Conservation (phyloP, 2,113 vertebrate genomes). For the Alces alces region DNA sequence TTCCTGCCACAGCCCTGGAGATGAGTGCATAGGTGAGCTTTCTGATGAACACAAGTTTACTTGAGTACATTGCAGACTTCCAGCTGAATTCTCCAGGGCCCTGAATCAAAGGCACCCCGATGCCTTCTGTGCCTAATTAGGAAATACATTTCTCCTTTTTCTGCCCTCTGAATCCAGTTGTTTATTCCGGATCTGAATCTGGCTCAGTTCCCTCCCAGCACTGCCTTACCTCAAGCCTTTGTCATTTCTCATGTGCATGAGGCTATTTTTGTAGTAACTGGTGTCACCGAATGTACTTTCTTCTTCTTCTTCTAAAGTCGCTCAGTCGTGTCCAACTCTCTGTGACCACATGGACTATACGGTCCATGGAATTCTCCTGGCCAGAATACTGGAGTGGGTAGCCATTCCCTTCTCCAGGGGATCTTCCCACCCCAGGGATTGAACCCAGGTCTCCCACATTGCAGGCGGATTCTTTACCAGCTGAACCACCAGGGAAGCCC, state of each 20-base stretch:
- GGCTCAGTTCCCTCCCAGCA: not conserved
- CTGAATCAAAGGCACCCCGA: too few relatives aligned
- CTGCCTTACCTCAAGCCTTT: not conserved
- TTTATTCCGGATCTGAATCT: not conserved
- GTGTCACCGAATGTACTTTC: not conserved
- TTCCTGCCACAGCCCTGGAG: not conserved
- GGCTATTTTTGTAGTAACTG: not conserved
- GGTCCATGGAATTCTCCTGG: not conserved
- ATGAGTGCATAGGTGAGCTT: not conserved
- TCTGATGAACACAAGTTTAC: not conserved
- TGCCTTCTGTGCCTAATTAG: not conserved
- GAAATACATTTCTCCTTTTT: not conserved
- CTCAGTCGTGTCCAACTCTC: not conserved
- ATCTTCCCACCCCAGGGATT: not conserved
- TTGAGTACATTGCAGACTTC: not conserved
- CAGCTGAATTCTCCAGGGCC: not conserved
- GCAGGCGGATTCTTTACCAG: not conserved
- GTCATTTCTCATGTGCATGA: not conserved
- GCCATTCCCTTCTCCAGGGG: not conserved
- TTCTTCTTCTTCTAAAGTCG: not conserved
- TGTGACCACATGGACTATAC: not conserved
- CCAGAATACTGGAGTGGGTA: not conserved
- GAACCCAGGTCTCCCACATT: fast-evolving
- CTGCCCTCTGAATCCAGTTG: not conserved
- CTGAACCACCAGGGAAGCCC: not conserved